These are phyloP conservation scores for Scotopteryx bipunctaria DNA, from an alignment of 2,888 invertebrate species.

Conservation along the genomic window DNA sequence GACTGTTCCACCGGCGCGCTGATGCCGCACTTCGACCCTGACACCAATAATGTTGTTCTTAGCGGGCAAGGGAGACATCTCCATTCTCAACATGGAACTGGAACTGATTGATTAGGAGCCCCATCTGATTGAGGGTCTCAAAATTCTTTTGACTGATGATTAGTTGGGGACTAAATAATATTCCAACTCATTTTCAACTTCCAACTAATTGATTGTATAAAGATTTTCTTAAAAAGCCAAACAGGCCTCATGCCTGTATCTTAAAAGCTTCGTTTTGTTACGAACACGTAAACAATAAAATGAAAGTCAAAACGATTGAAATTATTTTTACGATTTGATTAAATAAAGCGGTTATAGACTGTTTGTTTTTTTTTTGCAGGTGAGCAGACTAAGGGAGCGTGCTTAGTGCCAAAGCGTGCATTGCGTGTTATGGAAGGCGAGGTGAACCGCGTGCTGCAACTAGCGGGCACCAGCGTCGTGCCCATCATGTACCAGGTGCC, in stretches of 20 bases:
- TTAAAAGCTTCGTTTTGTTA: no score
- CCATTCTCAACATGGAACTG: slow-evolving; percentile 96
- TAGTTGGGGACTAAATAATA: no score
- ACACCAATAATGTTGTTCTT: slow-evolving; percentile 98
- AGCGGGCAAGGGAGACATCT: slow-evolving; percentile 97
- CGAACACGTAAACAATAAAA: not conserved
- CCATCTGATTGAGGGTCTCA: slow-evolving; percentile 92
- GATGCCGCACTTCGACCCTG: slow-evolving; percentile 96
- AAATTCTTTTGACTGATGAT: no score
- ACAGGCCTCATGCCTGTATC: no score
- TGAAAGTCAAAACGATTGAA: no score
- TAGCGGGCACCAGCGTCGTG: slow-evolving; percentile 93
- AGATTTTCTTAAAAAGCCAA: no score
- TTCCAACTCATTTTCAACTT: no score
- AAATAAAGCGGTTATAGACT: no score
- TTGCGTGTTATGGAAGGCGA: slow-evolving; percentile 98
- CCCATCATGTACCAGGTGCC: slow-evolving; percentile 98
- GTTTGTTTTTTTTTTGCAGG: slow-evolving; percentile 64
- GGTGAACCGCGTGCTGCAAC: slow-evolving; percentile 94
- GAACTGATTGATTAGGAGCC: slow-evolving; percentile 94
- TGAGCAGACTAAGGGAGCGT: slow-evolving; percentile 98
- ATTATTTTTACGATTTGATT: no score
- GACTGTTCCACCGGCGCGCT: slow-evolving; percentile 95
- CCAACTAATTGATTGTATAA: no score
- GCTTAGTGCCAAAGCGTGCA: slow-evolving; percentile 95